These are phyloP conservation scores for Coendou prehensilis DNA, from an alignment of 2,797 vertebrate species.

Conservation along the genomic window DNA sequence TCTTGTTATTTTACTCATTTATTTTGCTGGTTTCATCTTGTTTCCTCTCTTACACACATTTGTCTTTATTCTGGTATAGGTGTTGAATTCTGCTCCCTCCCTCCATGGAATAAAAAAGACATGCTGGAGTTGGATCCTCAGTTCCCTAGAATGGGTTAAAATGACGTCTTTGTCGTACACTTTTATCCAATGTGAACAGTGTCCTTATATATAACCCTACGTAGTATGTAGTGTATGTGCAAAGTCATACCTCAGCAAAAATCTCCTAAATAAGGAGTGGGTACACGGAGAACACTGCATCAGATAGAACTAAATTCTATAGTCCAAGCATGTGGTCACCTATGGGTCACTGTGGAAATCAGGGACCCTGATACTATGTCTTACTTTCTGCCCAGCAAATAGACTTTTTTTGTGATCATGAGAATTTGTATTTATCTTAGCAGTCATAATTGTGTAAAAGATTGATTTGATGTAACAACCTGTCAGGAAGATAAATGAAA, in stretches of 20 bases:
- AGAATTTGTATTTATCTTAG: constrained; percentile 43
- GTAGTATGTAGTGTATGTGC: neutral
- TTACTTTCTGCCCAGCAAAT: neutral
- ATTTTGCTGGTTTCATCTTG: neutral
- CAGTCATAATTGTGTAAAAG: neutral
- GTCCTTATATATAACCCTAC: neutral
- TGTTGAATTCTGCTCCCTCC: neutral
- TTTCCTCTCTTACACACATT: neutral
- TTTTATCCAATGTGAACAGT: neutral
- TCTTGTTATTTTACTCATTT: neutral
- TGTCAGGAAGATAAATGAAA: constrained; percentile 45
- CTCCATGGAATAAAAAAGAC: neutral
- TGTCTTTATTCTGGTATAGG: neutral
- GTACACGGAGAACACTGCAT: fast-evolving
- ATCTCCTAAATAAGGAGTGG: neutral
- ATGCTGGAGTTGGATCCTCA: neutral
- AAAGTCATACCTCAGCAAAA: neutral
- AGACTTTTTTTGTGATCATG: neutral
- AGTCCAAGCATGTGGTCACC: neutral
- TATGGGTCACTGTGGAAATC: neutral
- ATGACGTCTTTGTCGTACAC: neutral
- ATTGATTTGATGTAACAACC: constrained; percentile 10
- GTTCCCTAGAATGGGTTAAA: neutral
- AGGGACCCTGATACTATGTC: neutral
- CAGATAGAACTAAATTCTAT: neutral